Conservation (phyloP, 2,113 vertebrate genomes). For the Lepus americanus region DNA sequence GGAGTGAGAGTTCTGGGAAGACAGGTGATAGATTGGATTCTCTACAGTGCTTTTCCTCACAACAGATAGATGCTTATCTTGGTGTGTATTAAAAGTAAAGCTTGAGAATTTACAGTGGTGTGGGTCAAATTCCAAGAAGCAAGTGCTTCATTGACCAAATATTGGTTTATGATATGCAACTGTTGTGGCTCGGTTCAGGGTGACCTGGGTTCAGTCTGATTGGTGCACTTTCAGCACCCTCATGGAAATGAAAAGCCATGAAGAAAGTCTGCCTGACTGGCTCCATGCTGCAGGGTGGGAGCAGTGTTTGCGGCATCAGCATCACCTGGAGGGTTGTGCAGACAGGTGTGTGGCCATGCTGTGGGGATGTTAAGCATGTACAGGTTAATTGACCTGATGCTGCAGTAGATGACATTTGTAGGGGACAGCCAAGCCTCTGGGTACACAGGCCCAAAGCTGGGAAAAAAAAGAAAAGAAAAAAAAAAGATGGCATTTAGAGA, state of each 20-base stretch:
- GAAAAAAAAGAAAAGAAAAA: not conserved
- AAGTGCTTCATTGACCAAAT: slow-evolving; percentile 25
- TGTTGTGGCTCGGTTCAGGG: not conserved
- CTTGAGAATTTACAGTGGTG: not conserved
- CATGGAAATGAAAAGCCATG: not conserved
- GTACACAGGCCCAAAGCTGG: not conserved
- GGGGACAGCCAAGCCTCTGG: not conserved
- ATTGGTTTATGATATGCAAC: slow-evolving; percentile 39
- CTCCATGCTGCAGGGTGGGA: not conserved
- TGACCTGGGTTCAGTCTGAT: not conserved
- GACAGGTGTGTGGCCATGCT: not conserved
- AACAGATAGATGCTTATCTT: not conserved
- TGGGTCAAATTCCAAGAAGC: slow-evolving; percentile 14
- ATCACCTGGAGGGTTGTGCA: not conserved
- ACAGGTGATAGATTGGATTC: not conserved
- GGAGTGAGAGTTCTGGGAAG: not conserved
- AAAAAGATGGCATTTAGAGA: slow-evolving; percentile 31
- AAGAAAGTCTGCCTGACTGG: not conserved
- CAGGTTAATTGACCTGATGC: not conserved
- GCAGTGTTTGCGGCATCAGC: not conserved
- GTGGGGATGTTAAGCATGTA: not conserved
- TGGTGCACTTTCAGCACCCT: not conserved
- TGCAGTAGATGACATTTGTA: not conserved
- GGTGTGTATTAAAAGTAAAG: not conserved
- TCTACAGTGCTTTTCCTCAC: not conserved